phyloP scores from a whole-genome alignment of 1,140 invertebrate genomes.

The Pseudoatta argentina region DNA sequence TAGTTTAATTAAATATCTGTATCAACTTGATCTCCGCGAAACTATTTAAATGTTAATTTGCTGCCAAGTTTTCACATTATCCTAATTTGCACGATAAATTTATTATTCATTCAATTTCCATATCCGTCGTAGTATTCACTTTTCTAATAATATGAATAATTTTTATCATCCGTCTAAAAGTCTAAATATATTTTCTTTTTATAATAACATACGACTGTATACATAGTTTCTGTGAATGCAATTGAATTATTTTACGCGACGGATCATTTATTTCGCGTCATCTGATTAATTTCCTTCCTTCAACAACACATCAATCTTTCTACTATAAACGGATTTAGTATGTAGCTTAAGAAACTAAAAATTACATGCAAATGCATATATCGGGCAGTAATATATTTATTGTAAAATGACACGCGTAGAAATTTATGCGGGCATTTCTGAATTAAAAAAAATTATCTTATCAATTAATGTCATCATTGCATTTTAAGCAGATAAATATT shows the following conservation, averaged over 20 bases:
- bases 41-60: slow-evolving; percentile 46
- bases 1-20: slow-evolving; percentile 32
- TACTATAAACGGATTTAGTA: not conserved
- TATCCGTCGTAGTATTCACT: not conserved
- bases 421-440: not conserved
- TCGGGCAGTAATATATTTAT: slow-evolving; percentile 44
- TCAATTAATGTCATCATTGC: slow-evolving; percentile 1
- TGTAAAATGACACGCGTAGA: slow-evolving; percentile 31
- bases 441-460: slow-evolving; percentile 24
- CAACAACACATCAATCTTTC: slow-evolving; percentile 4
- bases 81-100: slow-evolving; percentile 11
- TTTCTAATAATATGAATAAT: slow-evolving; percentile 23
- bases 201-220: not conserved
- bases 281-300: not conserved
- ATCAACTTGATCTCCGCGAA: slow-evolving; percentile 14
- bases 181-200: not conserved
- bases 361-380: slow-evolving; percentile 5
- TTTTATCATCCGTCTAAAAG: slow-evolving; percentile 8
- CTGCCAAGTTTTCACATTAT: slow-evolving; percentile 12
- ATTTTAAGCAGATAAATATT: slow-evolving; percentile 6
- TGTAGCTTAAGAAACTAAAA: slow-evolving; percentile 24
- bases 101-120: slow-evolving; percentile 23
- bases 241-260: not conserved
- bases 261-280: not conserved
- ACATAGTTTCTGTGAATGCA: not conserved